phyloP scores from a whole-genome alignment of 2,113 vertebrate genomes.

The Tetrax tetrax region DNA sequence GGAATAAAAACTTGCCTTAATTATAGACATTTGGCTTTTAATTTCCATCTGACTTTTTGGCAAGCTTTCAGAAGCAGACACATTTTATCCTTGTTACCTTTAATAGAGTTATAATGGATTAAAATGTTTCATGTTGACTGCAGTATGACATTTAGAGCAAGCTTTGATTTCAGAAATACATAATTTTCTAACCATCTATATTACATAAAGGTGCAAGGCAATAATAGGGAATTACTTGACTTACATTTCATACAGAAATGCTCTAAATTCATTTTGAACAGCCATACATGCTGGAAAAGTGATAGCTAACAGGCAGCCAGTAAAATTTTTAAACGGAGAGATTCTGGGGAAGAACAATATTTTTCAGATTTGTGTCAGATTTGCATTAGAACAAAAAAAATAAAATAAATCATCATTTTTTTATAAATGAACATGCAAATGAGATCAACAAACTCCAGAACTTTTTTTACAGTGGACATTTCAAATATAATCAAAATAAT shows the following conservation, averaged over 20 bases:
- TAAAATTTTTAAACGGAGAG: neutral
- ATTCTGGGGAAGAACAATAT: neutral
- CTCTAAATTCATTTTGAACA: neutral
- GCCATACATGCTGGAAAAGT: neutral
- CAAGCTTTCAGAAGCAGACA: constrained; percentile 39
- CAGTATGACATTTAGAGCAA: constrained; percentile 52
- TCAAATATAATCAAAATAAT: neutral
- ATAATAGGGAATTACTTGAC: constrained; percentile 16
- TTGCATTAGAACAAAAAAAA: neutral
- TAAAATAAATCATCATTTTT: neutral
- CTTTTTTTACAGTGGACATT: neutral
- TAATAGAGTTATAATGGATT: constrained; percentile 62
- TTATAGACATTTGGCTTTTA: constrained; percentile 61
- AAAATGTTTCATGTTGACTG: constrained; percentile 62
- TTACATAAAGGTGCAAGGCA: neutral
- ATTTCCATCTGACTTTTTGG: constrained; percentile 51
- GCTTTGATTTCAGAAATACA: constrained; percentile 51
- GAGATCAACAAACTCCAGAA: neutral
- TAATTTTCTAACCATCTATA: constrained; percentile 40
- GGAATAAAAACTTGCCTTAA: constrained; percentile 34
- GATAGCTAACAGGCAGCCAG: neutral
- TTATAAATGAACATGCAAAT: neutral
- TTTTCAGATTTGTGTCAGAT: neutral
- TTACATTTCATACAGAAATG: neutral
- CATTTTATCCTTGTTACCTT: constrained; percentile 36